Conservation (phyloP, 2,113 vertebrate species). For the Platichthys flesus region DNA sequence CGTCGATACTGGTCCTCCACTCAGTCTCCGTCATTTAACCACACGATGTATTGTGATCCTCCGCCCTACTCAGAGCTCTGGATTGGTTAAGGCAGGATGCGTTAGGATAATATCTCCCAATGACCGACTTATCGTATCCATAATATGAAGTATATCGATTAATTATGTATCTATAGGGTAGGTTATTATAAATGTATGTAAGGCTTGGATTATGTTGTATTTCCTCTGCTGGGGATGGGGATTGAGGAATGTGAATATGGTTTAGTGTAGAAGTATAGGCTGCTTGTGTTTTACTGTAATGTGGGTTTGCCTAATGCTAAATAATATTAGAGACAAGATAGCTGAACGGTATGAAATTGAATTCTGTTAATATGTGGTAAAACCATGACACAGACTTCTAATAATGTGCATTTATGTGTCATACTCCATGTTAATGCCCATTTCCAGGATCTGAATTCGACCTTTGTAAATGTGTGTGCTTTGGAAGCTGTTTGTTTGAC, state of each 20-base stretch:
- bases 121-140: neutral
- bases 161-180: neutral
- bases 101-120: neutral
- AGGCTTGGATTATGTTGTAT: neutral
- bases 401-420: neutral
- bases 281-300: neutral
- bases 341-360: neutral
- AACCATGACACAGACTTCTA: neutral
- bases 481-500: neutral
- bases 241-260: neutral
- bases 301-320: neutral
- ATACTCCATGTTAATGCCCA: neutral
- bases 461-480: neutral
- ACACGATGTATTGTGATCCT: neutral
- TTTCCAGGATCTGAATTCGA: neutral
- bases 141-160: neutral
- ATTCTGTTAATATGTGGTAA: too few relatives aligned
- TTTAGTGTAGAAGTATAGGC: neutral
- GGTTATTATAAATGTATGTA: neutral
- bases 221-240: neutral
- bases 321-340: neutral
- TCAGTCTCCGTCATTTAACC: neutral
- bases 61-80: neutral
- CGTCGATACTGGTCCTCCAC: slow-evolving; percentile 23
- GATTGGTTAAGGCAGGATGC: neutral